phyloP scores from a whole-genome alignment of 2,113 vertebrate genomes.

The Urocolius indicus region DNA sequence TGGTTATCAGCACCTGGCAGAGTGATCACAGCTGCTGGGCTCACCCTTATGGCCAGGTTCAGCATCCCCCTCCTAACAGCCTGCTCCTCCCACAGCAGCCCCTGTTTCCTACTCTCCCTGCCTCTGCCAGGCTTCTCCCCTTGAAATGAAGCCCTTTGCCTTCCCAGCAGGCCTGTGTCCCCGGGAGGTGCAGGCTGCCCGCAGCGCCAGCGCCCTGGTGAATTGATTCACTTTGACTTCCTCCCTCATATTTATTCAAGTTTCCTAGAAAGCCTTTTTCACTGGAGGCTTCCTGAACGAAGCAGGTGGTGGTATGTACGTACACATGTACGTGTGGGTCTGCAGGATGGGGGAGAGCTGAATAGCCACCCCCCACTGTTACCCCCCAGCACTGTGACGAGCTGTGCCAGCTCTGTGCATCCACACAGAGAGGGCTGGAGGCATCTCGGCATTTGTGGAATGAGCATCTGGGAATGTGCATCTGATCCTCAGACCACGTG shows the following conservation, averaged over 20 bases:
- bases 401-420: background rate
- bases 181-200: accelerated
- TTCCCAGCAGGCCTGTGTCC: background rate
- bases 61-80: background rate
- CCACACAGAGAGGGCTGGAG: accelerated
- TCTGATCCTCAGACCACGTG: slow-evolving; percentile 61
- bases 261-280: slow-evolving; percentile 52
- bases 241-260: background rate
- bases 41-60: background rate
- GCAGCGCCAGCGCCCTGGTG: background rate
- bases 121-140: background rate
- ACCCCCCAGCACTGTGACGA: background rate
- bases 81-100: accelerated
- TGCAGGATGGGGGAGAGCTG: background rate
- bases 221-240: slow-evolving; percentile 23
- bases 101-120: background rate
- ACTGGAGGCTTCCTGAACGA: background rate
- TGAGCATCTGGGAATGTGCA: slow-evolving; percentile 64
- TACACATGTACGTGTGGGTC: accelerated
- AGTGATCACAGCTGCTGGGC: background rate
- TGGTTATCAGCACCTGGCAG: background rate
- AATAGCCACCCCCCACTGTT: background rate
- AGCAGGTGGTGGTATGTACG: background rate
- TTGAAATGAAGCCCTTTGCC: background rate
- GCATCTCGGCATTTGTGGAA: background rate